Evolutionary conservation across 2,113 vertebrate genomes (phyloP).

Genomic region (Ibidorhyncha struthersii): DNA sequence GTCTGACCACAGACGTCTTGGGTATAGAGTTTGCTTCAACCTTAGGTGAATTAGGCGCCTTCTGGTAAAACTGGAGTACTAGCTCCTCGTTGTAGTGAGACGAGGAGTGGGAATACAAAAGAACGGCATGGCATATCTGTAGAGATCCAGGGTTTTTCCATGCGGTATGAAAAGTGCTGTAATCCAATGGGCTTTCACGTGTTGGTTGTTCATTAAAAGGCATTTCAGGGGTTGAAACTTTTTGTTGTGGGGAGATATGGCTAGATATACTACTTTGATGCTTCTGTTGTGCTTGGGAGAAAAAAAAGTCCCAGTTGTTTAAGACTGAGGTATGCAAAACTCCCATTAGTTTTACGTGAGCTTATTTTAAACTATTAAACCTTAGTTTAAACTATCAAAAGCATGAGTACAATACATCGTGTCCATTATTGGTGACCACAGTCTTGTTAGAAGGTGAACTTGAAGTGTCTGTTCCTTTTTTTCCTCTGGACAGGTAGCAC

Average conservation of each 20-base stretch:
- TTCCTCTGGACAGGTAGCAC: constrained; percentile 75
- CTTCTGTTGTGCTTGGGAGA: neutral
- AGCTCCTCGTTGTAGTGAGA: neutral
- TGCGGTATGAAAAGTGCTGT: neutral
- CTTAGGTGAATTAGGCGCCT: neutral
- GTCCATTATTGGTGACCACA: neutral
- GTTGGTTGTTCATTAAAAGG: neutral
- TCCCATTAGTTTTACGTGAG: neutral
- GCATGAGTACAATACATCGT: neutral
- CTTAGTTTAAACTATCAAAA: neutral
- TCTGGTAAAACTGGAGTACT: neutral
- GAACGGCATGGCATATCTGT: neutral
- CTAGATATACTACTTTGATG: neutral
- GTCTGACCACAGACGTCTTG: neutral
- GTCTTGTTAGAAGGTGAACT: neutral
- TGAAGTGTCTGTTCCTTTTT: neutral
- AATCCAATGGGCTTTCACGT: neutral
- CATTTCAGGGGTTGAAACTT: neutral
- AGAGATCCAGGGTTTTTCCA: neutral
- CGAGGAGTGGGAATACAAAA: neutral
- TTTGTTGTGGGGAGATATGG: neutral
- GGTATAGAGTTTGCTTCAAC: neutral
- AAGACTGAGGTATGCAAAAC: neutral
- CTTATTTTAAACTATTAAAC: neutral
- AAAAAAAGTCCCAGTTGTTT: neutral